These are phyloP conservation scores for Diachasmimorpha longicaudata DNA, from an alignment of 1,140 invertebrate species.

Conservation along the genomic window DNA sequence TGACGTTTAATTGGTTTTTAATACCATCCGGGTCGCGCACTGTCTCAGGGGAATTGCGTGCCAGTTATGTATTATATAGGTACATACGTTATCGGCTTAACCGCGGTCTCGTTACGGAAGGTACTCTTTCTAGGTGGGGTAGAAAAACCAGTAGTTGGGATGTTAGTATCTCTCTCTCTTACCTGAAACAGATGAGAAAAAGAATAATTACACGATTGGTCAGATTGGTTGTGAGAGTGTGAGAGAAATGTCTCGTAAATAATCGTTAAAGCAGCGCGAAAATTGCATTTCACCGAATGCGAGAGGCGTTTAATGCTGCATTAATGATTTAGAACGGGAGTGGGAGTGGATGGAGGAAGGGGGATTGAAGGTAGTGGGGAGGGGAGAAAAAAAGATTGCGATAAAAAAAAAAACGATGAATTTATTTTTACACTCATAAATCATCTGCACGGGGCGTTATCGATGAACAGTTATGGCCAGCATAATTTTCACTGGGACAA, in stretches of 20 bases:
- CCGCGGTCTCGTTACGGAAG: not conserved
- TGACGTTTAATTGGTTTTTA: constrained; percentile 24
- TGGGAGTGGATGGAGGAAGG: not conserved
- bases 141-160: not conserved
- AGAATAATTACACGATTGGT: constrained; percentile 9
- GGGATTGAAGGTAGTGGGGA: not conserved
- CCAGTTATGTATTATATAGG: constrained; percentile 7
- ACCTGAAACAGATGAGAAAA: constrained; percentile 39
- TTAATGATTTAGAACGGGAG: not conserved
- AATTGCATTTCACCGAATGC: constrained; percentile 15
- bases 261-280: constrained; percentile 19
- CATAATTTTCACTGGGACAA: not conserved
- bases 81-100: not conserved
- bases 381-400: not conserved
- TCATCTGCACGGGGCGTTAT: not conserved
- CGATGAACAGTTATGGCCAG: not conserved
- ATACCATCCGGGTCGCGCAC: constrained; percentile 4
- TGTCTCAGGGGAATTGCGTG: constrained; percentile 8
- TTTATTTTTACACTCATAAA: not conserved
- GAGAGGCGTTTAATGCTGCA: constrained; percentile 1
- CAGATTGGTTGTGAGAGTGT: not conserved
- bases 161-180: constrained; percentile 25
- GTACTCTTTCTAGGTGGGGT: not conserved
- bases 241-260: constrained; percentile 20
- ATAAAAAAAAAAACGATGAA: constrained; percentile 5